These are phyloP conservation scores for Piezodorus guildinii DNA, from an alignment of 1,140 invertebrate genomes.

Conservation along the genomic window DNA sequence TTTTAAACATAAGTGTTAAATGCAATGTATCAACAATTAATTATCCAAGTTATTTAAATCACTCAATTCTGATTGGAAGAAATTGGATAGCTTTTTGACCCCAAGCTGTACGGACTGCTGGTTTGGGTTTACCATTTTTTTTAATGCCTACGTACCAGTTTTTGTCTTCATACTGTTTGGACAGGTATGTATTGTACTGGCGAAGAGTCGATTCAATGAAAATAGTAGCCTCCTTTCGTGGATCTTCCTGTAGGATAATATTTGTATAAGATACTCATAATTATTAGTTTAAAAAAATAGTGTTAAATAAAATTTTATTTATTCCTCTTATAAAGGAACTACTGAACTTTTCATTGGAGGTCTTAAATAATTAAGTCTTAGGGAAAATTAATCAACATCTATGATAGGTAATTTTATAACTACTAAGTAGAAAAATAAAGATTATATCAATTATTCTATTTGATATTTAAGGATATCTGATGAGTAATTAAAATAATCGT, in stretches of 20 bases:
- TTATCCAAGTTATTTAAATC: background rate
- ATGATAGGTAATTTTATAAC: too few relatives aligned
- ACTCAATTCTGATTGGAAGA: conserved; percentile 34
- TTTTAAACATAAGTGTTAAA: too few relatives aligned
- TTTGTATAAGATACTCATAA: conserved; percentile 21
- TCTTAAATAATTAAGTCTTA: too few relatives aligned
- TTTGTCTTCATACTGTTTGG: conserved; percentile 42
- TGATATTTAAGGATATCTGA: too few relatives aligned
- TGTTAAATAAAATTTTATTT: background rate
- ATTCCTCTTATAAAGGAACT: background rate
- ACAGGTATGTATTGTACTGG: conserved; percentile 46
- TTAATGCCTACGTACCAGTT: conserved; percentile 55
- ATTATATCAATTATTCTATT: too few relatives aligned
- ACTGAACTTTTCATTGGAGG: background rate
- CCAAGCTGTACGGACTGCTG: conserved; percentile 43
- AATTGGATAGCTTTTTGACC: conserved; percentile 52
- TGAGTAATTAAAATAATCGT: too few relatives aligned
- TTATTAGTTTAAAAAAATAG: background rate
- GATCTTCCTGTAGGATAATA: conserved; percentile 36
- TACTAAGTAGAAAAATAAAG: too few relatives aligned
- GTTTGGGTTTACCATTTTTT: conserved; percentile 47
- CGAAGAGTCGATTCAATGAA: conserved; percentile 47
- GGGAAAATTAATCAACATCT: too few relatives aligned
- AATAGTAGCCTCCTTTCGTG: conserved; percentile 40
- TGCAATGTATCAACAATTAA: too few relatives aligned